Base-by-base conservation (phyloP, 2,113 vertebrate species). In the Syrmaticus mikado region DNA sequence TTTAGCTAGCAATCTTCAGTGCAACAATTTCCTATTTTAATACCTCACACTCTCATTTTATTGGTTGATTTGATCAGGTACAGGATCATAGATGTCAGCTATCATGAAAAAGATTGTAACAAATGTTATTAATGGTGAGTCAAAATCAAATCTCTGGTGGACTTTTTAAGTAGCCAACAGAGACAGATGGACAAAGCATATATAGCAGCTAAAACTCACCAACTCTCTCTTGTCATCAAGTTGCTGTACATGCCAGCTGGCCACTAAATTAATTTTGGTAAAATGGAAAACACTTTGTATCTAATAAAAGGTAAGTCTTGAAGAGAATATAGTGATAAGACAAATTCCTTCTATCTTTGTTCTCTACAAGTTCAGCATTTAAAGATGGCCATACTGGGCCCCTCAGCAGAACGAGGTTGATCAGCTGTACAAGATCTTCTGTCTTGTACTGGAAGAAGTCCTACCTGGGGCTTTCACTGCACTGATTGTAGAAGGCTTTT, bases 61-160 rank as follows among this genome's bases (percentile, higher is more conserved):
- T 28, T 2, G 0, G 6, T 28, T 74, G n/a, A 52, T 64, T 45
- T 1, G 1, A 43, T 38, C 77, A 62, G 15, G 34, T 61, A 36
- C 13, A 16, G 73, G 10, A 13, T 62, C 24, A 27, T 13, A 76
- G 8, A 10, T 40, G 17, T 36, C n/a, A 62, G 27, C 34, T 22
- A n/a, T 41, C 28, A 34, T 10, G 21, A 72, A 72, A 58, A 64
- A 52, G 36, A 17, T 27, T 28, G 11, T 17, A 68, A 74, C 2
- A 36, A 21, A 34, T 64, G 13, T 32, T 38, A 13, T 4, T 74
- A 40, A 13, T 9, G 14, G 20, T 32, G 43, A n/a, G 55, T 78
- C 45, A 68, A 70, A 86, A 52, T 52, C 32, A 70, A 45, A 30
- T 55, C 18, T 77, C 25, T 21, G 77, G 61, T 38, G 8, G 20